These are phyloP conservation scores for Theonella swinhoei DNA, from an alignment of 37 sponge, comb jelly and placozoan genomes.

Conservation along the genomic window DNA sequence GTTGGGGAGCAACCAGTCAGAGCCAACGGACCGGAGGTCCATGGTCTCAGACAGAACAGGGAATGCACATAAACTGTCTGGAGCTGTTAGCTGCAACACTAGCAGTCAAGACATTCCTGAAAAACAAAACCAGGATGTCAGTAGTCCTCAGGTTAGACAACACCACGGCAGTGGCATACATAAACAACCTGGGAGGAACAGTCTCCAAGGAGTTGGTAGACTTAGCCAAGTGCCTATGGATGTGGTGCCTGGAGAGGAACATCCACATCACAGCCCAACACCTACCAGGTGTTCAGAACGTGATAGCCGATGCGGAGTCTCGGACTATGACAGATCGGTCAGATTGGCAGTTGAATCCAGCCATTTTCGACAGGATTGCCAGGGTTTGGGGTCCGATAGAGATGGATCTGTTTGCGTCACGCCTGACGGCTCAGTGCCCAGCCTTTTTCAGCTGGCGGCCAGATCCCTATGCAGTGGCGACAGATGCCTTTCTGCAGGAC, in stretches of 20 bases:
- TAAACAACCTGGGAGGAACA: constrained; percentile 48
- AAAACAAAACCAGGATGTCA: neutral
- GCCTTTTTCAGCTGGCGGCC: constrained; percentile 40
- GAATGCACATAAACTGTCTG: too few species aligned
- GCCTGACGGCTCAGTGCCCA: constrained; percentile 25
- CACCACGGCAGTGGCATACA: constrained; percentile 40
- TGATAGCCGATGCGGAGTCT: constrained; percentile 43
- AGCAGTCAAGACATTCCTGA: too few species aligned
- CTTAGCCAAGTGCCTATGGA: constrained; percentile 25
- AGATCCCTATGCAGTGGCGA: constrained; percentile 45
- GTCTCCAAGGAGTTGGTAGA: neutral
- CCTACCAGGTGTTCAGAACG: constrained; percentile 32
- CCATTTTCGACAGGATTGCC: constrained; percentile 25
- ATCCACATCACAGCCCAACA: too few species aligned
- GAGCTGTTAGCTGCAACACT: too few species aligned
- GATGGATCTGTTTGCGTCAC: constrained; percentile 48
- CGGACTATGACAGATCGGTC: constrained; percentile 23
- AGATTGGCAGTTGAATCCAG: constrained; percentile 38
- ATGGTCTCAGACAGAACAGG: too few species aligned
- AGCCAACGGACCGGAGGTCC: too few species aligned
- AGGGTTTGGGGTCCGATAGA: too few species aligned
- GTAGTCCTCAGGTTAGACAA: constrained; percentile 36
- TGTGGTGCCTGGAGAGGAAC: constrained; percentile 67
- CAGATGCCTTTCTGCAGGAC: constrained; percentile 39
- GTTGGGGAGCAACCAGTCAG: too few species aligned